A percentile compares a stretch with the other conserved stretches of the same genome.
These are phyloP conservation scores for Spilosoma lubricipeda DNA, from an alignment of 2,888 invertebrate genomes.

Conservation along the genomic window DNA sequence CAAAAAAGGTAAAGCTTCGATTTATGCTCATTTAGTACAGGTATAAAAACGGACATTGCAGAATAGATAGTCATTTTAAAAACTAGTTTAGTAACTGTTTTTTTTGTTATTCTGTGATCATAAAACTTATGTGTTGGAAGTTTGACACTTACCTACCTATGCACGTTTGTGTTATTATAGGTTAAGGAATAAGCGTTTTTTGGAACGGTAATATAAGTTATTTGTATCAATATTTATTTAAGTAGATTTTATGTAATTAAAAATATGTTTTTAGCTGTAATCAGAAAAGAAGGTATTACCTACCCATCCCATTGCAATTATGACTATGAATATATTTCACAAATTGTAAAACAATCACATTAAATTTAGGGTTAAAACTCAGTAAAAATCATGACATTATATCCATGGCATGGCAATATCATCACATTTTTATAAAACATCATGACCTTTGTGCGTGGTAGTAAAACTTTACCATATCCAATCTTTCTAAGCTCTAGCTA, in stretches of 20 bases:
- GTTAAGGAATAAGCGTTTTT: neutral
- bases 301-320: too few species aligned
- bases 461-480: constrained; percentile 42
- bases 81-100: neutral
- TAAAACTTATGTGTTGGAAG: neutral
- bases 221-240: neutral
- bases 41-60: constrained; percentile 26
- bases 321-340: too few species aligned
- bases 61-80: neutral
- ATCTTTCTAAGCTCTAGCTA: constrained; percentile 25
- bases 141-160: neutral
- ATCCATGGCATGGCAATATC: neutral
- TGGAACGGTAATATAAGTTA: neutral
- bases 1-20: constrained; percentile 46
- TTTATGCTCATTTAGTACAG: constrained; percentile 48
- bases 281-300: too few species aligned
- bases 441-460: neutral
- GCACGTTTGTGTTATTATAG: neutral
- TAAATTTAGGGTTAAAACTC: too few species aligned
- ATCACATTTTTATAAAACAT: neutral
- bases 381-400: too few species aligned
- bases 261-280: neutral
- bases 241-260: neutral
- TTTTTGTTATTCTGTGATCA: neutral
- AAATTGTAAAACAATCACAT: too few species aligned